Evolutionary conservation across 2,888 invertebrate genomes (phyloP), one percentile per base, ranked within the genome.

Genomic region (Blastobasis adustella): DNA sequence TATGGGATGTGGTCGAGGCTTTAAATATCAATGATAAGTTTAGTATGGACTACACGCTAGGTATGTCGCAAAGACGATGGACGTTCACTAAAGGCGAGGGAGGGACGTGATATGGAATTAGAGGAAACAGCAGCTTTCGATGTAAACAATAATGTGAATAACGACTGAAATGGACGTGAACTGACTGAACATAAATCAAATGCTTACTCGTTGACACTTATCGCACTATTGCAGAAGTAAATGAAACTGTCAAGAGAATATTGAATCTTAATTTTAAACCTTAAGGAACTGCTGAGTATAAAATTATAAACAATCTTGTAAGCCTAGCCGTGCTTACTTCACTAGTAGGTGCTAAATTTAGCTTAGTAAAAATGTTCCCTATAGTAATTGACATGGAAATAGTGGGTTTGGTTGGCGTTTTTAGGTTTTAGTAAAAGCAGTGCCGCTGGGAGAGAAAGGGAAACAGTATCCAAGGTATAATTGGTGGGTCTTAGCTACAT

Each of bases 311-410:
- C 78, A 69, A 73, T 72, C 52, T 71, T 69, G 85, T 86, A 85
- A 85, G 86, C 82, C 81, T 87, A 85, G 72, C 68, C 65, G 75
- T 72, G 85, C 84, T 87, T 87, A 87, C 83, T 59, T 77, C 63
- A 63, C 73, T 86, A 84, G 76, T 85, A 87, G 81, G 80, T 84
- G 84, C 86, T 88, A 80, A 65, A 85, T 76, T 82, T 84, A 83
- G 79, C 52, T 52, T 90, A 90, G 90, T 90, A 90, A 90, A 54
- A 89, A 92, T 93, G 93, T 93, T 93, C 93, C 93, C 93, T 93
- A 93, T 90, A 92, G 90, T 93, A 93, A 93, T 93, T 93, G 93
- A 93, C 93, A 92, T 93, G 92, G 92, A 93, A 91, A 91, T 91
- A 91, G 92, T 90, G 87, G 84, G 75, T 79, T 82, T 76, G 73